Evolutionary conservation across 2,113 vertebrate genomes (phyloP), one percentile per base, ranked within the genome.

Genomic region (Vulpes vulpes): DNA sequence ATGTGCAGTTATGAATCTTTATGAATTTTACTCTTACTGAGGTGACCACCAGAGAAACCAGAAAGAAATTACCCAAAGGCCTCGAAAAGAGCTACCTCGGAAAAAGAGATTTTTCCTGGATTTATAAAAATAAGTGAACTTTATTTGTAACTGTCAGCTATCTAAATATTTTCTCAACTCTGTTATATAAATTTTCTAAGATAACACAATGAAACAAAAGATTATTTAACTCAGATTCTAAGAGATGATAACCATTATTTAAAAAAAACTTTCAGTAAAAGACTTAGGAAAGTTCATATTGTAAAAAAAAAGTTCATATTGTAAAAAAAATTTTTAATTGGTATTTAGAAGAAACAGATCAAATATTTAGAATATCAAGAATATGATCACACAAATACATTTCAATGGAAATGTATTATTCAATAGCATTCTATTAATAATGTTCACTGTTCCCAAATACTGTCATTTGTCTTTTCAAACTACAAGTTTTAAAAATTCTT

Each of bases 361-460:
- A 78, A 93, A 81, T 86, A 82, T 25, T 89, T 67, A 93, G 11
- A 92, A 53, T 55, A 87, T 90, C 76, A 94, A 91, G 17, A 73
- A 53, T 32, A 53, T 16, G 80, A 15, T 57, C 64, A 51, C 64
- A 43, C 43, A 43, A 43, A 43, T 43, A 43, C 43, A 80, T 55
- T 76, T 59, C 57, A 53, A 19, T 60, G n/a, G 27, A 90, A 80
- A 71, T 30, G 27, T 49, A 35, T 49, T 85, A 20, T 35, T 79
- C 83, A 86, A 82, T 53, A 89, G 94, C 94, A 32, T n/a, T 80
- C 16, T 60, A 51, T 35, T 74, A 87, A 81, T 76, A 67, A 55
- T 67, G 15, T 35, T 90, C 85, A 82, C 11, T 91, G 17, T 79
- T 85, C 5, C 51, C 89, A 92, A 80, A 64, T 64, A 94, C 32